Conservation (phyloP, 2,113 vertebrate genomes). For the Mungos mungo region DNA sequence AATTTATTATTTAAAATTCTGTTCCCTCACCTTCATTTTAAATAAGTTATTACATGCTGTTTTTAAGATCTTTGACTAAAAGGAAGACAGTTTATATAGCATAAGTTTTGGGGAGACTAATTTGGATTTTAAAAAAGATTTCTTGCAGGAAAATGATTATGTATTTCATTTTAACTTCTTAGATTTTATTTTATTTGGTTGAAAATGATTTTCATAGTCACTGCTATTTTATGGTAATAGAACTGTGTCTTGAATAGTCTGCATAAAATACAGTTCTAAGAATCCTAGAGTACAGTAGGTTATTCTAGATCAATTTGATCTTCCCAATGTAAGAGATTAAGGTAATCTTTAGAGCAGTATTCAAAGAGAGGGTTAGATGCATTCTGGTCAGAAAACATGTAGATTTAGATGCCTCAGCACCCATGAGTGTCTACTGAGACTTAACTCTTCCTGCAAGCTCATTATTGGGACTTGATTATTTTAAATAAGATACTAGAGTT, state of each 20-base stretch:
- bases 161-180: conserved; percentile 33
- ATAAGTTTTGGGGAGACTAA: neutral
- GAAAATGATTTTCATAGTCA: conserved; percentile 41
- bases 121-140: neutral
- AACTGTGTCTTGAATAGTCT: conserved; percentile 21
- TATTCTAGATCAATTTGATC: conserved; percentile 3
- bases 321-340: neutral
- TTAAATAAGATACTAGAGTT: conserved; percentile 38
- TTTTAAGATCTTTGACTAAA: conserved; percentile 41
- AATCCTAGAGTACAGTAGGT: neutral
- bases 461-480: conserved; percentile 7
- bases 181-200: conserved; percentile 14
- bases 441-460: conserved; percentile 10
- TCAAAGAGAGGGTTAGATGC: neutral
- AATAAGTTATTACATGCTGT: neutral
- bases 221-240: conserved; percentile 19
- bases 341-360: neutral
- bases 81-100: neutral
- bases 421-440: neutral
- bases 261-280: conserved; percentile 6
- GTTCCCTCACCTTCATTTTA: conserved; percentile 37
- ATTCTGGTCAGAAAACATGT: conserved; percentile 34
- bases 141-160: conserved; percentile 13
- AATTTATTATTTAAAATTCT: conserved; percentile 20
- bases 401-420: neutral